Percentiles rank a stretch among this genome's conserved stretches.
Conservation (phyloP, 2,888 invertebrate genomes). For the Dascillus cervinus region DNA sequence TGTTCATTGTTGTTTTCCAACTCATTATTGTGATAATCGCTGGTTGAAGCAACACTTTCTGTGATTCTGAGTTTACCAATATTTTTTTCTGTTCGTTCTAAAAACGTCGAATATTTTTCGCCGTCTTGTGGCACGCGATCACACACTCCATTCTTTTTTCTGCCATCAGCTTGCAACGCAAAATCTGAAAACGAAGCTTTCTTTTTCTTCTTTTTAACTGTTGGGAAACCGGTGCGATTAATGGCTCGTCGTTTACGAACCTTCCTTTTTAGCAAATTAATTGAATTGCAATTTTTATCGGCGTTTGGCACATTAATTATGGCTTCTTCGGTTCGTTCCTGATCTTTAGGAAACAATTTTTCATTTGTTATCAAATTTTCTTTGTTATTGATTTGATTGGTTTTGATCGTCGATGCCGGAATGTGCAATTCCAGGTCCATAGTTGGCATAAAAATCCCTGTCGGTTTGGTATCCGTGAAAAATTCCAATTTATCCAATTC, state of each 20-base stretch:
- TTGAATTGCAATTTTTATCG: conserved; percentile 6
- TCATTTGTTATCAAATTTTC: background rate
- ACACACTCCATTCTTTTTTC: conserved; percentile 34
- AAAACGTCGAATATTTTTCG: conserved; percentile 58
- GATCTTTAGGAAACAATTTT: background rate
- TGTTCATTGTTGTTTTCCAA: conserved; percentile 38
- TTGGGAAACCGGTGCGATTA: conserved; percentile 84
- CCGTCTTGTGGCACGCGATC: conserved; percentile 64
- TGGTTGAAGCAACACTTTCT: conserved; percentile 6
- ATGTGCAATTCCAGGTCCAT: conserved; percentile 56
- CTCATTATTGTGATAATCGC: background rate
- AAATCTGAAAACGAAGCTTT: conserved; percentile 36
- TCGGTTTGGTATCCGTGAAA: conserved; percentile 42
- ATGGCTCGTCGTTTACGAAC: conserved; percentile 64
- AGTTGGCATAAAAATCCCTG: conserved; percentile 64
- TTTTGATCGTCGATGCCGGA: conserved; percentile 11
- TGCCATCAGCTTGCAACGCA: conserved; percentile 5
- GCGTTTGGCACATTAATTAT: background rate
- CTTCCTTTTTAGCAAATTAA: conserved; percentile 38
- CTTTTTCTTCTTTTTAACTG: conserved; percentile 74
- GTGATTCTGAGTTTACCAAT: conserved; percentile 10
- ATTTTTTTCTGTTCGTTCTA: conserved; percentile 48
- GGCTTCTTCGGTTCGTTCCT: background rate
- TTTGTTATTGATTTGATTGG: background rate
- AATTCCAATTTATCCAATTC: conserved; percentile 42